Evolutionary conservation across 2,888 invertebrate species (phyloP).

Genomic region (Teleiodes luculella): DNA sequence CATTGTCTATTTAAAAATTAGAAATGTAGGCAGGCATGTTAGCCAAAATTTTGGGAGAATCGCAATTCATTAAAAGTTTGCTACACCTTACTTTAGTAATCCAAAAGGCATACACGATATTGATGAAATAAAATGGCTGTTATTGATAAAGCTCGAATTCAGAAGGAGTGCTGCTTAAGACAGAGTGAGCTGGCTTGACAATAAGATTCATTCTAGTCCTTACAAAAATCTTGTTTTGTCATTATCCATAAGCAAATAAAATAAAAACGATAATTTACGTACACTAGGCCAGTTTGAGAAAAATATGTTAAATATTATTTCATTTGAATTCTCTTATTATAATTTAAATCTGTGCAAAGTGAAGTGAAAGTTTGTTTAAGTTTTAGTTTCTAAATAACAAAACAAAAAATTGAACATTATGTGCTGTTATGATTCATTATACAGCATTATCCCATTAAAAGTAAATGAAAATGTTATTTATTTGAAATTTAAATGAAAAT

Average conservation of each 20-base stretch:
- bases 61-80: neutral
- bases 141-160: slow-evolving; percentile 59
- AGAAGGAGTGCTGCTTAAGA: slow-evolving; percentile 38
- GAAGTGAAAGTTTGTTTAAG: neutral
- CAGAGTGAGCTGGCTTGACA: slow-evolving; percentile 66
- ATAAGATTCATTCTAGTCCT: slow-evolving; percentile 73
- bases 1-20: slow-evolving; percentile 43
- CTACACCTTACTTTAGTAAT: neutral
- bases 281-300: slow-evolving; percentile 14
- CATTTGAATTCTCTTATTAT: neutral
- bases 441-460: slow-evolving; percentile 25
- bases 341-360: neutral
- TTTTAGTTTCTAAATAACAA: neutral
- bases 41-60: neutral
- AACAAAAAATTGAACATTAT: slow-evolving; percentile 9
- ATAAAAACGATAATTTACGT: slow-evolving; percentile 7
- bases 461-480: slow-evolving; percentile 25
- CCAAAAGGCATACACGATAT: no score
- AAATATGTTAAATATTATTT: neutral
- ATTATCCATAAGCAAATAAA: slow-evolving; percentile 16
- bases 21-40: neutral
- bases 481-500: slow-evolving; percentile 30
- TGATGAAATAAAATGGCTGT: no score
- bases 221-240: slow-evolving; percentile 60
- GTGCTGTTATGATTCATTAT: slow-evolving; percentile 32